Evolutionary conservation across 37 sponge, comb jelly and placozoan genomes (phyloP).

Genomic region (Amphimedon queenslandica): DNA sequence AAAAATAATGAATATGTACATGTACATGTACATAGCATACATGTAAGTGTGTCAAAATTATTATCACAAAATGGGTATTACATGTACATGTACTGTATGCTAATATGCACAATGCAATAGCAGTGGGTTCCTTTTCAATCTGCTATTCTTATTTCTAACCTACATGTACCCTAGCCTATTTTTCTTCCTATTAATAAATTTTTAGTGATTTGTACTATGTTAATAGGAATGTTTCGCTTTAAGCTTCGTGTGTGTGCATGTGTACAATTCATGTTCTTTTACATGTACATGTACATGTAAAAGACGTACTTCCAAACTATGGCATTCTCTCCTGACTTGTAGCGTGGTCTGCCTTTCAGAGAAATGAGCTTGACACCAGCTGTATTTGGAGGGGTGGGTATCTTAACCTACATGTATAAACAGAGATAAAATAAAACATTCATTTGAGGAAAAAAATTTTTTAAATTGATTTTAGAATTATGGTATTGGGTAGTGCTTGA

Average conservation of each 20-base stretch:
- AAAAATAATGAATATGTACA: too few relatives aligned
- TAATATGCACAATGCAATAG: background rate
- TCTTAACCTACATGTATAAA: slow-evolving; percentile 41
- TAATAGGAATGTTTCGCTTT: background rate
- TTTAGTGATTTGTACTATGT: too few relatives aligned
- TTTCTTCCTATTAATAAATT: too few relatives aligned
- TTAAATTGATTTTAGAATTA: too few relatives aligned
- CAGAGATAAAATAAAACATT: too few relatives aligned
- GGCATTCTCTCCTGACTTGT: slow-evolving; percentile 88
- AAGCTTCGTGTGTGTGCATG: background rate
- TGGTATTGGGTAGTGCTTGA: too few relatives aligned
- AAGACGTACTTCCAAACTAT: slow-evolving; percentile 90
- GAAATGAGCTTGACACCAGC: slow-evolving; percentile 72
- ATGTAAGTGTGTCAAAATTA: background rate
- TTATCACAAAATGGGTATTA: background rate
- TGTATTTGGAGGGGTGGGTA: slow-evolving; percentile 89
- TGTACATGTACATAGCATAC: background rate
- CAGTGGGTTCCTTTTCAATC: background rate
- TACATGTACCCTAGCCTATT: background rate
- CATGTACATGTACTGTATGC: slow-evolving; percentile 1
- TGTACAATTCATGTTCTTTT: background rate
- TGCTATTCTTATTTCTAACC: background rate
- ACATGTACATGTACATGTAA: background rate
- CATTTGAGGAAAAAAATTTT: too few relatives aligned
- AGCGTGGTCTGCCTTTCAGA: slow-evolving; percentile 77